Evolutionary conservation across 2,113 vertebrate species (phyloP), one percentile per base, ranked within the genome.

Genomic region (Struthio camelus): DNA sequence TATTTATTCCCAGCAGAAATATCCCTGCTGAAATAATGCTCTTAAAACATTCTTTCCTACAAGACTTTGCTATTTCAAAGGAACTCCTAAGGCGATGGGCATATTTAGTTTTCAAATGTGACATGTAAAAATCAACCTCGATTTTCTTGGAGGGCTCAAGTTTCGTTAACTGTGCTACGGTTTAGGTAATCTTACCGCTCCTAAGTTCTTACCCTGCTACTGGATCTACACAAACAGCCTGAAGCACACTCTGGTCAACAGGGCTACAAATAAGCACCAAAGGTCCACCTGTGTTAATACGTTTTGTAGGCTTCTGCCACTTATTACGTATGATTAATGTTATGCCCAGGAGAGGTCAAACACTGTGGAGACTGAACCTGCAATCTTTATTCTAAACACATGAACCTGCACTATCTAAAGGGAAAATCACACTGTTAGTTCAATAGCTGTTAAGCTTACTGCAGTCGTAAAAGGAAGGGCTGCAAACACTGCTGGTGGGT

Each of bases 1-100:
- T 96, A 93, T 96, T 95, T 92, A 94, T 87, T 93, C 93, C 87
- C 88, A 89, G 23, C 36, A 97, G 89, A 95, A 91, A 85, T 94
- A 92, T 28, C 44, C 27, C 51, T 93, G 27, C 48, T 94, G 79
- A 95, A 96, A 92, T 28, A 83, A 69, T n/a, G 32, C 50, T 96
- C 46, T 93, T 71, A 94, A 92, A 96, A 93, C 89, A 94, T 93
- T 94, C 66, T 85, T 89, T 96, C 78, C 86, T 93, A 71, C 44
- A 62, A 88, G 67, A 75, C 70, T 78, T 93, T 80, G 38, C 76
- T 85, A 44, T 93, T 92, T 95, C 87, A 95, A 91, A 95, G 67
- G 36, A 28, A 90, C 85, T 93, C 93, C 92, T 96, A 79, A 62
- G 81, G 89, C 93, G 91, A 89, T 75, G 46, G 40, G 78, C n/a